These are phyloP conservation scores for Apomyelois bistriatella DNA, from an alignment of 2,888 invertebrate genomes.

Conservation along the genomic window DNA sequence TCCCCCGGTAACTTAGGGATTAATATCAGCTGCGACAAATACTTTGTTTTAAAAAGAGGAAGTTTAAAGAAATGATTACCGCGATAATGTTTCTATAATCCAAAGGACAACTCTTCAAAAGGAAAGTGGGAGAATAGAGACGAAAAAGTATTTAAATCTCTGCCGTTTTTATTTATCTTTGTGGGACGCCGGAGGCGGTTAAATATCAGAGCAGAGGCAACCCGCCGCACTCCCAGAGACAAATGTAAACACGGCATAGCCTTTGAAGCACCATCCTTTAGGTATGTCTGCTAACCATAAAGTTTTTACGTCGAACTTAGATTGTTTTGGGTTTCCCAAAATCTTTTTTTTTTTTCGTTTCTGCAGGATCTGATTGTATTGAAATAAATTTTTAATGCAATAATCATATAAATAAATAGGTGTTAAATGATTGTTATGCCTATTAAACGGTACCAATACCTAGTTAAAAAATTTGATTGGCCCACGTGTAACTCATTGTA, in stretches of 20 bases:
- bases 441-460: too few relatives aligned
- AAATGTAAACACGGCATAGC: constrained; percentile 65
- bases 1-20: too few relatives aligned
- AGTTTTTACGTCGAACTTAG: constrained; percentile 35
- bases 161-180: constrained; percentile 67
- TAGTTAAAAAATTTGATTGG: too few relatives aligned
- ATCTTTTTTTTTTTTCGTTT: neutral
- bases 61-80: constrained; percentile 18
- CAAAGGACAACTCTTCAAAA: constrained; percentile 37
- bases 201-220: constrained; percentile 66
- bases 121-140: constrained; percentile 46
- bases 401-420: too few relatives aligned
- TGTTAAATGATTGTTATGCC: too few relatives aligned
- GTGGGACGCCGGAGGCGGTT: constrained; percentile 60
- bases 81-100: constrained; percentile 28
- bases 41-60: neutral
- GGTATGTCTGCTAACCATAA: constrained; percentile 43
- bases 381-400: too few relatives aligned
- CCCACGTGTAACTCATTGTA: too few relatives aligned
- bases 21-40: neutral
- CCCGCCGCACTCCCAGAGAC: constrained; percentile 53
- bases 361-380: too few relatives aligned
- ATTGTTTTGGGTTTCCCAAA: constrained; percentile 29
- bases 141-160: constrained; percentile 70
- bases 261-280: constrained; percentile 60